Base-by-base conservation (phyloP, 2,888 invertebrate species). In the Ectemnius lituratus region DNA sequence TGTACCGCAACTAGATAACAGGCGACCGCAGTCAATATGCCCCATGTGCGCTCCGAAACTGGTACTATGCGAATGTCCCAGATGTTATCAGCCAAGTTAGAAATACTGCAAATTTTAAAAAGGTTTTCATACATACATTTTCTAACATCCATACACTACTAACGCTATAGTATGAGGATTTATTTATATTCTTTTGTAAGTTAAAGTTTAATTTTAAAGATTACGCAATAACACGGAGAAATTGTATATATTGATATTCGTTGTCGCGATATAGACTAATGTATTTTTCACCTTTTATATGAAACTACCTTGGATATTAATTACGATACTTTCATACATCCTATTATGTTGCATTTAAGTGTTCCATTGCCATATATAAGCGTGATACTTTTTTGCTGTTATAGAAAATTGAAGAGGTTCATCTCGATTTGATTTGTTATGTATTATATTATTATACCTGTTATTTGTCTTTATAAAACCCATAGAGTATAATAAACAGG, bases 161-260 rank as follows among this genome's bases (percentile, higher is more conserved):
- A 37, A 37, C 37, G 37, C 37, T 37, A 8, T 57, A 67, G 65
- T 65, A 64, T 75, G 47, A 62, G 45, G 60, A 58, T 78, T 78
- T 73, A 67, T 78, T 73, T 67, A 62, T 52, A 27, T 57, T 66
- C 67, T 23, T 65, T 71, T 66, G 60, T 60, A 27, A 23, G 16
- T 61, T 0, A 56, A 69, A 58, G 20, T 49, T 68, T 59, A 63
- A 27, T 68, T 77, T 46, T 23, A 62, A 4, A 18, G 58, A 70
- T 74, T 74, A 58, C 61, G 57, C 56, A 37, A 59, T 70, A 65
- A 62, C 46, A 61, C 63, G 62, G 64, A 61, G 37, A 72, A 82
- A 75, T 73, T 76, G 52, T 64, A 67, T 67, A 75, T 71, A 71
- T 60, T 73, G 72, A 73, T 75, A 75, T 62, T 70, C 61, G 74